Base-by-base conservation (phyloP, 2,888 invertebrate genomes). In the Brassicogethes aeneus region DNA sequence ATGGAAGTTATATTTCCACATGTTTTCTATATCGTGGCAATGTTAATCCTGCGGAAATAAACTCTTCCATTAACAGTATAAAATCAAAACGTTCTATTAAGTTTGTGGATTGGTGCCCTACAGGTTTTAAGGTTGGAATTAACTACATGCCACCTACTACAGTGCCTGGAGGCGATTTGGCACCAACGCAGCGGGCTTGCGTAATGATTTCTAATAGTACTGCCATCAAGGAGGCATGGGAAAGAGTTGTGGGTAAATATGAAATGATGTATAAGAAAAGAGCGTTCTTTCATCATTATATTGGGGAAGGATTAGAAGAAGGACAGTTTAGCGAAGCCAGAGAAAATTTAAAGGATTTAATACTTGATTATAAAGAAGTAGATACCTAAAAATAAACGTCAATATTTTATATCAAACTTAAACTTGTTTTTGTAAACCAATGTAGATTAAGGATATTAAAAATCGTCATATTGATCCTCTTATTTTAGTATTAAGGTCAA, bases 221-320 rank as follows among this genome's bases (percentile, higher is more conserved):
- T 54, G 82, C 80, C 23, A 82, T 94, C 45, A 79, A 81, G 39
- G 77, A 77, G 16, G 82, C 88, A 2, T 94, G 92, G 92, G 77
- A 80, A 43, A 75, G 83, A 39, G 69, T 93, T 13, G 75, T 79
- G 55, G 76, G 75, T 54, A 92, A 93, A 64, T 91, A 84, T 62
- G 82, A 83, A 45, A 65, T 85, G 37, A 85, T 93, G 80, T 89
- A 81, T 57, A 73, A 79, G 41, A 87, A 89, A 61, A 74, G 86
- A 41, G 89, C 91, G 3, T 93, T 92, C 63, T 80, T 93, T 10
- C 91, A 92, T 67, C 92, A 92, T 73, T 94, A 82, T 56, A 73
- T 82, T 2, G 77, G 78, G 2, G 85, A 83, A 69, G 84, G 84
- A 2, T 70, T 85, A 65, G 84, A 84, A 62, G 82, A 82, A 66